A percentile compares a stretch with the other conserved stretches of the same genome.
Conservation (phyloP, 2,888 invertebrate genomes). For the Drosophila macrospina region DNA sequence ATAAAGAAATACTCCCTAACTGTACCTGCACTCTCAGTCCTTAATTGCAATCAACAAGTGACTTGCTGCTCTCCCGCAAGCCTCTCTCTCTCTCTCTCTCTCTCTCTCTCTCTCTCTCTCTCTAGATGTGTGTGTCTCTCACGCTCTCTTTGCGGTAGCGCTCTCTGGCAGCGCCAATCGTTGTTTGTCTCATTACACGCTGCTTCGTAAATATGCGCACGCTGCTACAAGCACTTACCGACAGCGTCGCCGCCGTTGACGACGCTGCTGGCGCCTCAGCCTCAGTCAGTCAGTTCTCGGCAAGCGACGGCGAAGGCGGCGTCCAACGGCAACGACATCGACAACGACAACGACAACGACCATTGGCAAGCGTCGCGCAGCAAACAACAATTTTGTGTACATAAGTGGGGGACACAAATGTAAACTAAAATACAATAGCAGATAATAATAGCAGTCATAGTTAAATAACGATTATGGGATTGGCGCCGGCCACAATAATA, state of each 20-base stretch:
- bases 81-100: background rate
- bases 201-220: constrained; percentile 79
- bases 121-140: constrained; percentile 1
- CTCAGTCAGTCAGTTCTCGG: constrained; percentile 63
- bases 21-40: constrained; percentile 17
- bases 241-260: constrained; percentile 30
- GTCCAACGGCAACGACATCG: constrained; percentile 43
- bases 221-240: constrained; percentile 40
- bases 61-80: constrained; percentile 4
- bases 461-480: constrained; percentile 29
- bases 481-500: constrained; percentile 61
- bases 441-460: constrained; percentile 30
- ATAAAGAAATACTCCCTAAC: constrained; percentile 12
- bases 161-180: constrained; percentile 53
- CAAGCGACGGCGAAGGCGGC: constrained; percentile 63
- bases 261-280: constrained; percentile 55
- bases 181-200: constrained; percentile 55
- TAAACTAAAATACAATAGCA: constrained; percentile 21
- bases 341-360: constrained; percentile 46
- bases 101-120: constrained; percentile 9
- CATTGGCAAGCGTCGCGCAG: constrained; percentile 52
- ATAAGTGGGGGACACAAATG: constrained; percentile 37
- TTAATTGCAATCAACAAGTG: constrained; percentile 56
- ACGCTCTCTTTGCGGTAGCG: constrained; percentile 2
- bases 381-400: constrained; percentile 51